Conservation (phyloP, 2,888 invertebrate species). For the Mactromeris polynyma region DNA sequence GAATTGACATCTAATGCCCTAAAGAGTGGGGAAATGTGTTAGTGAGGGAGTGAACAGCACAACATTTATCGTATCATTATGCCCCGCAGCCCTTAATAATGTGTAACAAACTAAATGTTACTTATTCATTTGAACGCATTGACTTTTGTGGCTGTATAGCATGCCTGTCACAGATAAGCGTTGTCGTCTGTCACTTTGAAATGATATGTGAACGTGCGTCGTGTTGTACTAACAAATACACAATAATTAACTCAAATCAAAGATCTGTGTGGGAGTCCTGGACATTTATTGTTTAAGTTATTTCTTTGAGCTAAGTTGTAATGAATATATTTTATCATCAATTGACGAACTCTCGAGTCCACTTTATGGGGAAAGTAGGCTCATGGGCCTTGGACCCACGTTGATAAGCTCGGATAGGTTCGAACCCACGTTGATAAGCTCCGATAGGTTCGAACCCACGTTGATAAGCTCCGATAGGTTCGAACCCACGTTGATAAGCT, state of each 20-base stretch:
- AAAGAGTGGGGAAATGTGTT: slow-evolving; percentile 44
- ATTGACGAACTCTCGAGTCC: too few species aligned
- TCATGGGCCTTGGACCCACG: too few species aligned
- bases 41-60: not conserved
- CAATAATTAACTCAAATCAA: not conserved
- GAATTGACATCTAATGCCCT: slow-evolving; percentile 39
- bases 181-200: not conserved
- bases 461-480: too few species aligned
- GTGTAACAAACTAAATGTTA: slow-evolving; percentile 21
- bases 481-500: too few species aligned
- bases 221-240: not conserved
- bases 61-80: slow-evolving; percentile 5
- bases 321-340: too few species aligned
- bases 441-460: too few species aligned
- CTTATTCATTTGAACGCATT: slow-evolving; percentile 23
- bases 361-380: too few species aligned
- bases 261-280: too few species aligned
- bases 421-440: too few species aligned
- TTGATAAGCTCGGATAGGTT: too few species aligned
- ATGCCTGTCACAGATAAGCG: not conserved
- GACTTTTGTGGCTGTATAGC: not conserved
- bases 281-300: too few species aligned
- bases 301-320: too few species aligned
- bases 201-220: not conserved
- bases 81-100: slow-evolving; percentile 25